phyloP scores from a whole-genome alignment of 2,888 invertebrate genomes.

The Amphipoea lucens region DNA sequence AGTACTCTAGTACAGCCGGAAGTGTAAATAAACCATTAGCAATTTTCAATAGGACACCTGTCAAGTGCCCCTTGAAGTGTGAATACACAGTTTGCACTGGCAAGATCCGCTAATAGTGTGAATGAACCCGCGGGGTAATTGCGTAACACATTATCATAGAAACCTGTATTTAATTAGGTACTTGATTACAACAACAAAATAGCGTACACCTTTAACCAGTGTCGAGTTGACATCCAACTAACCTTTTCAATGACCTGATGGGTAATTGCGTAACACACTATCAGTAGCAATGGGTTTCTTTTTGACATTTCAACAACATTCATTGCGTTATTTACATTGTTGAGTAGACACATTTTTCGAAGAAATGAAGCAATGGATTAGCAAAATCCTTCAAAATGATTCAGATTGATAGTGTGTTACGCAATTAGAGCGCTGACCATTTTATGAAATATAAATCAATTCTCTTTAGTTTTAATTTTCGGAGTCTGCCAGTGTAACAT shows the following conservation, averaged over 20 bases:
- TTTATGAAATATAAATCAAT: not conserved
- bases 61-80: not conserved
- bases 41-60: conserved; percentile 4
- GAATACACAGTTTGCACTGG: not conserved
- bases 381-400: too few species aligned
- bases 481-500: not conserved
- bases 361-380: too few species aligned
- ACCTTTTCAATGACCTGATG: not conserved
- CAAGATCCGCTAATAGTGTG: not conserved
- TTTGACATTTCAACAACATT: too few species aligned
- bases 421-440: too few species aligned
- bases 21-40: not conserved
- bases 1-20: not conserved
- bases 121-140: too few species aligned
- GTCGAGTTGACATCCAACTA: not conserved
- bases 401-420: too few species aligned
- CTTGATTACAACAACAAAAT: not conserved
- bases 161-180: not conserved
- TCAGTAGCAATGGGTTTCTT: too few species aligned
- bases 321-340: too few species aligned
- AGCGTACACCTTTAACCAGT: not conserved
- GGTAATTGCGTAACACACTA: too few species aligned
- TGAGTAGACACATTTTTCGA: too few species aligned
- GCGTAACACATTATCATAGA: not conserved
- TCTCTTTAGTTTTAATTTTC: not conserved